These are phyloP conservation scores for Trinectes maculatus DNA, from an alignment of 2,113 vertebrate species.

Conservation along the genomic window DNA sequence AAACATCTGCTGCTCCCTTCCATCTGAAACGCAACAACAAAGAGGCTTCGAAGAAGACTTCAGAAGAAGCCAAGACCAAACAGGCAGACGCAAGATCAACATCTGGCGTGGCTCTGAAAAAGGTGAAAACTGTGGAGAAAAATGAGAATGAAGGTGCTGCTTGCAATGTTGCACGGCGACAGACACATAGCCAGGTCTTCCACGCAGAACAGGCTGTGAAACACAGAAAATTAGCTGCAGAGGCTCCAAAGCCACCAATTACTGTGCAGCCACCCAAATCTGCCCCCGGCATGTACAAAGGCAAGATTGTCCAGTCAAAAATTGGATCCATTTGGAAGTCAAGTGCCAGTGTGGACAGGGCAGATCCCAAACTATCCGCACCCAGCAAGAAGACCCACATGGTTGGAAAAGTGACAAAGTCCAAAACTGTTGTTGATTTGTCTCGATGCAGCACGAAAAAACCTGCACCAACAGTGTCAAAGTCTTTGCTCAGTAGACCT, in stretches of 20 bases:
- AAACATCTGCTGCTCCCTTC: conserved; percentile 37
- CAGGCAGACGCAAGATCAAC: not conserved
- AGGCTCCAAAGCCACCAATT: conserved; percentile 73
- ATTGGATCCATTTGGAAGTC: conserved; percentile 90
- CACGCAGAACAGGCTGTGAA: conserved; percentile 74
- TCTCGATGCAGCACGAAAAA: conserved; percentile 17
- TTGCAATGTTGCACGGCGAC: conserved; percentile 3
- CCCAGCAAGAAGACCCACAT: conserved; percentile 35
- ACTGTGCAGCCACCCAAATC: conserved; percentile 66
- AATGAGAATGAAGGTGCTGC: conserved; percentile 22
- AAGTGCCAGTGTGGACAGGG: conserved; percentile 22
- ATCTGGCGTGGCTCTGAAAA: conserved; percentile 18
- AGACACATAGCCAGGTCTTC: conserved; percentile 79
- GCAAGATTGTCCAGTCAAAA: conserved; percentile 90
- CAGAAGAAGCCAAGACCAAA: conserved; percentile 30
- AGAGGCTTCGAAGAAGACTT: conserved; percentile 19
- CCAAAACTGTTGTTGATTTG: conserved; percentile 23
- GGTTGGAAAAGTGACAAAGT: conserved; percentile 23
- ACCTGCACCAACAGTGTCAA: conserved; percentile 35
- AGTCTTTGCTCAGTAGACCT: conserved; percentile 36
- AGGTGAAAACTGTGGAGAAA: conserved; percentile 9
- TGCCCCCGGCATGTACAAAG: conserved; percentile 87
- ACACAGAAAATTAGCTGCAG: conserved; percentile 68
- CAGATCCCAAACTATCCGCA: conserved; percentile 39
- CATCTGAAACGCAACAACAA: conserved; percentile 54